These are phyloP conservation scores for Cebus imitator DNA, from an alignment of 2,113 vertebrate genomes.

Conservation along the genomic window DNA sequence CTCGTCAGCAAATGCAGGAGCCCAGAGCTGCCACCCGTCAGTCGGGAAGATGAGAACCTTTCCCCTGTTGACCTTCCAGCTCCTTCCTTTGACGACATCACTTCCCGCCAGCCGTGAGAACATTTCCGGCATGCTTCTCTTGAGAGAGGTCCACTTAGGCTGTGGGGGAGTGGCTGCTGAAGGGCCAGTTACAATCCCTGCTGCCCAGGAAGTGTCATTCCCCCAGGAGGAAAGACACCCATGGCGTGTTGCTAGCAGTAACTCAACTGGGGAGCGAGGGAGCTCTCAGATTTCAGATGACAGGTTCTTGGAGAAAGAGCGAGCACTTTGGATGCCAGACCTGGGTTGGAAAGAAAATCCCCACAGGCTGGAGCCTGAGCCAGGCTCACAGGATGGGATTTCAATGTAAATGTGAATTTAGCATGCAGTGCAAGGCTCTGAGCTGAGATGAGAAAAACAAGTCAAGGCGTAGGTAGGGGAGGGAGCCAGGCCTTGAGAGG, in stretches of 20 bases:
- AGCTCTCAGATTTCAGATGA: not conserved
- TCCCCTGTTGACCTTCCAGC: not conserved
- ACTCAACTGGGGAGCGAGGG: not conserved
- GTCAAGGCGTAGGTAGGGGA: not conserved
- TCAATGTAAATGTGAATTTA: not conserved
- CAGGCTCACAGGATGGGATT: not conserved
- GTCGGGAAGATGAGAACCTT: rapidly evolving
- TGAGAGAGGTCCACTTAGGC: not conserved
- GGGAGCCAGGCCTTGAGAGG: not conserved
- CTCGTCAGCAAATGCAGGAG: not conserved
- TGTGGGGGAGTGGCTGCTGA: too few relatives aligned
- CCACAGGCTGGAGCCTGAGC: not conserved
- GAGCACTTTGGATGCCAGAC: not conserved
- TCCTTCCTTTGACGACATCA: not conserved
- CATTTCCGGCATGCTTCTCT: not conserved
- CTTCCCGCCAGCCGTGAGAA: not conserved
- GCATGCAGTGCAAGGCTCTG: not conserved
- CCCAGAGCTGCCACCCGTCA: not conserved
- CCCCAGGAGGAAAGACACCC: not conserved
- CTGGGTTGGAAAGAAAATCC: not conserved
- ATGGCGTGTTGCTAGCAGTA: too few relatives aligned
- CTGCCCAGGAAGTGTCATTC: not conserved
- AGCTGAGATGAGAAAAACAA: not conserved
- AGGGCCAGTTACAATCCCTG: not conserved
- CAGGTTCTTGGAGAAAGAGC: not conserved